phyloP scores from a whole-genome alignment of 1,140 invertebrate genomes.

The Megathymus violae region DNA sequence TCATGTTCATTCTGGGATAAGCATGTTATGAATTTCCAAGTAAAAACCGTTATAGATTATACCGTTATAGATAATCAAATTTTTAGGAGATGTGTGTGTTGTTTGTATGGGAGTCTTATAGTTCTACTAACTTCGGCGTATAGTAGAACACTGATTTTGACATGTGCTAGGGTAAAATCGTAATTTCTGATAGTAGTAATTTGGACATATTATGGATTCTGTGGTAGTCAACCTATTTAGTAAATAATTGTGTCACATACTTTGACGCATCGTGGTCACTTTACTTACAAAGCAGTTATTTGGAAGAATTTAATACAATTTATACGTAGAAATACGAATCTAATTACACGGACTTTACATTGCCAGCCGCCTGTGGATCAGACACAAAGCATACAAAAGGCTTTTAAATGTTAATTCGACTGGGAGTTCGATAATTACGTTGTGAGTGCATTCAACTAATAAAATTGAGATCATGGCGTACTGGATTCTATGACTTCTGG shows the following conservation, averaged over 20 bases:
- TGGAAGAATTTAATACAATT: conserved; percentile 1
- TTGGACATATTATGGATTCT: too few species aligned
- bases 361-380: conserved; percentile 3
- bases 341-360: conserved; percentile 12
- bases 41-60: too few species aligned
- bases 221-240: too few species aligned
- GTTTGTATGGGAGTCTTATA: too few species aligned
- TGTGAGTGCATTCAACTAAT: conserved; percentile 21
- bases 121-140: too few species aligned
- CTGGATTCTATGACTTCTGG: background rate
- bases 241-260: background rate
- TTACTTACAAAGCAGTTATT: background rate
- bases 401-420: conserved; percentile 40
- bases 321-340: background rate
- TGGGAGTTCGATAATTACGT: conserved; percentile 37
- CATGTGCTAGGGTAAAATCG: too few species aligned
- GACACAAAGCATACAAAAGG: conserved; percentile 20
- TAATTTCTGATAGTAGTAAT: too few species aligned
- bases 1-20: too few species aligned
- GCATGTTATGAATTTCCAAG: too few species aligned
- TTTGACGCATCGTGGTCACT: background rate
- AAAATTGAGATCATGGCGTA: background rate
- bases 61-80: too few species aligned
- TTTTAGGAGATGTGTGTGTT: too few species aligned
- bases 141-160: too few species aligned